Base-by-base conservation (phyloP, 2,113 vertebrate species). In the Embiotoca jacksoni region DNA sequence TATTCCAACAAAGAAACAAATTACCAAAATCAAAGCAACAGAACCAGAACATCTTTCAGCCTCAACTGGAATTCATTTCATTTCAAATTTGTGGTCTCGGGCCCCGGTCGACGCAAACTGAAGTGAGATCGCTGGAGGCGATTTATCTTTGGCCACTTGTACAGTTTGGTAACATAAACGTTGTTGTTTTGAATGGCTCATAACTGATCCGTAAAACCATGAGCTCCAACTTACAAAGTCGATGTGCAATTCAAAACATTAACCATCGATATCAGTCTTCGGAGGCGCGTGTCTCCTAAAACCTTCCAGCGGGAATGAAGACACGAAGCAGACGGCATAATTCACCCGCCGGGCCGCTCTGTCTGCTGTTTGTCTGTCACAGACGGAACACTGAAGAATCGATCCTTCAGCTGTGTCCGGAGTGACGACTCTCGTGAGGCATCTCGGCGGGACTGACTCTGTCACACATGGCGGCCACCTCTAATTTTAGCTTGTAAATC, bases 401-500 rank as follows among this genome's bases (percentile, higher is more conserved):
- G 65, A 87, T 78, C 68, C 75, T 31, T 70, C 80, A 47, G 67
- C 46, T 53, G 62, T 61, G 63, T 52, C 56, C 55, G 39, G 67
- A 85, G 59, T 44, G 50, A 79, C n/a, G 62, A 73, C 54, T 60
- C 83, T 70, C 75, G 15, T 14, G 67, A 77, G 70, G 44, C 60
- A 83, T 80, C 44, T 75, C 64, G 1, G 54, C 4, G 61, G 59
- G 80, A 73, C 58, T 56, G 60, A 84, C 75, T 82, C 39, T 37
- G 77, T 35, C 55, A 5, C 56, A 69, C 62, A 50, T 67, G 61
- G 70, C 2, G n/a, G 13, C 71, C 80, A 56, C 35, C 78, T 70
- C 61, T 76, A 78, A 82, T 86, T 88, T 88, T 65, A 69, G 69
- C 65, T 69, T 79, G 72, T 88, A 86, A 89, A 87, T 90, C 77